Evolutionary conservation across 2,888 invertebrate genomes (phyloP).

Genomic region (Mythimna lalbum): DNA sequence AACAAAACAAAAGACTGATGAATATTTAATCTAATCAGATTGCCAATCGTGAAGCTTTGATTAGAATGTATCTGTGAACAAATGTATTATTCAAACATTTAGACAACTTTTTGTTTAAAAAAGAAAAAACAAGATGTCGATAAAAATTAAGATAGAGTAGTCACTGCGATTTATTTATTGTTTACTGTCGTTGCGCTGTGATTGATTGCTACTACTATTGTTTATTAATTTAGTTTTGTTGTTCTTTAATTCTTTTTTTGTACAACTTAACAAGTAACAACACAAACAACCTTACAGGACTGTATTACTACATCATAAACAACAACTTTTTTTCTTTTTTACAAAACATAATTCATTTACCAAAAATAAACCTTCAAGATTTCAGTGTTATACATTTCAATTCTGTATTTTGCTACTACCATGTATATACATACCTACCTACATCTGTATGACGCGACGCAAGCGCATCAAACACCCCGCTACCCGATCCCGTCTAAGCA

Average conservation of each 20-base stretch:
- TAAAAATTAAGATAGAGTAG: constrained; percentile 45
- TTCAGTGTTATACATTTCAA: too few relatives aligned
- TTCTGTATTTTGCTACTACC: too few relatives aligned
- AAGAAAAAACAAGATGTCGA: constrained; percentile 37
- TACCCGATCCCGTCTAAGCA: too few relatives aligned
- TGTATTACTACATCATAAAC: too few relatives aligned
- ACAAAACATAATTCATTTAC: too few relatives aligned
- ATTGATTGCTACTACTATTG: constrained; percentile 35
- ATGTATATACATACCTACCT: too few relatives aligned
- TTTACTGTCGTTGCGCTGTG: constrained; percentile 31
- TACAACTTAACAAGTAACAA: too few relatives aligned
- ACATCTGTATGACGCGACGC: too few relatives aligned
- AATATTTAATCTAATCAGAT: constrained; percentile 27
- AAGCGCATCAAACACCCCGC: too few relatives aligned
- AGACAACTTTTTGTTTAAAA: constrained; percentile 46
- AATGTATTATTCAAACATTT: constrained; percentile 40
- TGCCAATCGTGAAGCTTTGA: constrained; percentile 25
- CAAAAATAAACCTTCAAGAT: too few relatives aligned
- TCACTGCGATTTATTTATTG: constrained; percentile 45
- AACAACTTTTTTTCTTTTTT: too few relatives aligned
- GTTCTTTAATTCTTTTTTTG: background rate
- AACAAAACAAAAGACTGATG: constrained; percentile 26
- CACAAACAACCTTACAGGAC: too few relatives aligned
- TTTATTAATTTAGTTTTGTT: constrained; percentile 3
- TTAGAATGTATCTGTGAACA: constrained; percentile 38